Base-by-base conservation (phyloP, 2,888 invertebrate species). In the Empis stercorea region DNA sequence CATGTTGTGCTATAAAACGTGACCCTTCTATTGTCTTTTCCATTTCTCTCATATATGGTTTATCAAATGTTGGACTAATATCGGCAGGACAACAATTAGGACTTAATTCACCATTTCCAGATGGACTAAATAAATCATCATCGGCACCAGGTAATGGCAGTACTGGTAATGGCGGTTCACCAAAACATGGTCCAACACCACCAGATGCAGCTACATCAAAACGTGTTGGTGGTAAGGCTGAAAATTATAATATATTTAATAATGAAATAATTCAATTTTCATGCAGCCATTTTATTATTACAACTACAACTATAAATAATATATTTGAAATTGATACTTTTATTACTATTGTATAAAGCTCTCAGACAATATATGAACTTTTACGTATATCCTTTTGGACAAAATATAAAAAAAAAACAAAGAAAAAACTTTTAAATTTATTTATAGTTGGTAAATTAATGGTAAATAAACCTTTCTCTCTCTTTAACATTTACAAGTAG, bases 1-100 rank as follows among this genome's bases (percentile, higher is more conserved):
- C 88, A 70, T 93, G 93, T 72, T 93, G 93, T 64, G 92, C 92
- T 73, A 93, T 91, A 71, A 93, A 93, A 63, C 87, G 81, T 56
- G 92, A 88, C 59, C 91, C 89, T 66, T 88, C 87, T 70, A 91
- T 83, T 61, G 92, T 88, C 71, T 88, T 88, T 71, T 92, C 91
- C 78, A 89, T 84, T 71, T 87, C 87, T 66, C 84, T 79, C 56
- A 86, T 77, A 58, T 79, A 81, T 52, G 84, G 80, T 68, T 85
- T 84, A 61, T 88, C 87, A 67, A 86, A 83, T 59, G 85, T 84
- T 54, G 87, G 86, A 70, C 85, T 86, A 47, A 75, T 72, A 60
- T 80, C 80, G 56, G 76, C 69, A 54, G 73, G 75, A 56, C 66
- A 70, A 52, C 65, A 68, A 50, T 61, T 65, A 55, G 78, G 78